These are phyloP conservation scores for Microtus oregoni DNA, from an alignment of 2,113 vertebrate species.

Conservation along the genomic window DNA sequence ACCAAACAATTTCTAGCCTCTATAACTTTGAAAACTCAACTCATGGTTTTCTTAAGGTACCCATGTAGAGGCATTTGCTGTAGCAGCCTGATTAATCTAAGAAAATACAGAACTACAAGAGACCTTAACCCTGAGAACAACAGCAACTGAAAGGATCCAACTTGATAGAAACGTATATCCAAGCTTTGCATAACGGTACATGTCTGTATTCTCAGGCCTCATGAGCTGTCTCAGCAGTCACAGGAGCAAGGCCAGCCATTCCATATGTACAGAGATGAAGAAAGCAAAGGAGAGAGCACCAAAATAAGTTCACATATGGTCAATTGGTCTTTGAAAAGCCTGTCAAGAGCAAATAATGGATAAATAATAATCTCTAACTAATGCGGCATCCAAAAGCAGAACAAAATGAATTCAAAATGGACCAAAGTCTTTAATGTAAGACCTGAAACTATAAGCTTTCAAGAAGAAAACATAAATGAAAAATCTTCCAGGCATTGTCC, in stretches of 20 bases:
- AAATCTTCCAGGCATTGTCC: not conserved
- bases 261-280: not conserved
- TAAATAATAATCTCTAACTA: not conserved
- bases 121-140: not conserved
- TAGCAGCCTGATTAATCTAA: not conserved
- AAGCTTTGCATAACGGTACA: not conserved
- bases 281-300: not conserved
- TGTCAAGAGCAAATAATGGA: not conserved
- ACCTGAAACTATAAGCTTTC: not conserved
- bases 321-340: not conserved
- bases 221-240: not conserved
- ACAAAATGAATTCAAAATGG: not conserved
- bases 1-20: not conserved
- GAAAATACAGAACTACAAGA: not conserved
- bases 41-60: not conserved
- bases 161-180: not conserved
- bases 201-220: not conserved
- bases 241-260: too few relatives aligned
- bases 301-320: not conserved
- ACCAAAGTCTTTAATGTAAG: not conserved
- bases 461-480: not conserved
- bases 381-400: not conserved
- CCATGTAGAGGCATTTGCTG: not conserved
- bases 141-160: not conserved
- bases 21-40: not conserved